phyloP scores from a whole-genome alignment of 2,797 vertebrate genomes.

The Octomys mimax region DNA sequence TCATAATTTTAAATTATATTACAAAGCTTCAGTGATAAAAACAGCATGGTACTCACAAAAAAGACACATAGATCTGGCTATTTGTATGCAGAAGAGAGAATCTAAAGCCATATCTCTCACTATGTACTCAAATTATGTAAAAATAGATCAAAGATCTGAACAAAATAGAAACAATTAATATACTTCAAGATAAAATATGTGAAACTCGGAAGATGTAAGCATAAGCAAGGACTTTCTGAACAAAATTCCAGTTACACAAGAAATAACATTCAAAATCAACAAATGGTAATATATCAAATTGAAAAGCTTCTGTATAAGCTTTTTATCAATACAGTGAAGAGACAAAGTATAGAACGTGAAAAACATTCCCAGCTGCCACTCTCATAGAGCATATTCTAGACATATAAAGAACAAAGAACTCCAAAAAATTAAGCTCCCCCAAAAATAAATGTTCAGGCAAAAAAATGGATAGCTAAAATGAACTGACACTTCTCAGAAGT shows the following conservation, averaged over 20 bases:
- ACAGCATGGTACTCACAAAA: too few species aligned
- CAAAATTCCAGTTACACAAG: neutral
- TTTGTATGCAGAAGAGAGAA: neutral
- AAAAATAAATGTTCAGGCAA: too few species aligned
- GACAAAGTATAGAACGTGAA: neutral
- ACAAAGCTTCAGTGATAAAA: too few species aligned
- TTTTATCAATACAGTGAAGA: neutral
- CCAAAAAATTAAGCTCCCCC: too few species aligned
- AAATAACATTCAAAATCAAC: too few species aligned
- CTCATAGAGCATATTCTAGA: neutral
- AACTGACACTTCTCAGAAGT: too few species aligned
- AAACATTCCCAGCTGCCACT: neutral
- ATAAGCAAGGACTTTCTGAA: neutral
- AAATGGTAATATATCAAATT: too few species aligned
- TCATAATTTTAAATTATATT: too few species aligned
- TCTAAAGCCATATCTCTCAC: neutral
- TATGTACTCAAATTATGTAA: too few species aligned
- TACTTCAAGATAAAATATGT: neutral
- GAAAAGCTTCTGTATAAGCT: too few species aligned
- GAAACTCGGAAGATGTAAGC: neutral
- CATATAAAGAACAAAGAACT: too few species aligned
- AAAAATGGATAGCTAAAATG: neutral
- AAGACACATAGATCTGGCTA: neutral
- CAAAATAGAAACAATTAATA: neutral
- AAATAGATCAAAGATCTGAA: neutral